These are phyloP conservation scores for Pseudoips prasinana DNA, from an alignment of 2,888 invertebrate genomes.

Conservation along the genomic window DNA sequence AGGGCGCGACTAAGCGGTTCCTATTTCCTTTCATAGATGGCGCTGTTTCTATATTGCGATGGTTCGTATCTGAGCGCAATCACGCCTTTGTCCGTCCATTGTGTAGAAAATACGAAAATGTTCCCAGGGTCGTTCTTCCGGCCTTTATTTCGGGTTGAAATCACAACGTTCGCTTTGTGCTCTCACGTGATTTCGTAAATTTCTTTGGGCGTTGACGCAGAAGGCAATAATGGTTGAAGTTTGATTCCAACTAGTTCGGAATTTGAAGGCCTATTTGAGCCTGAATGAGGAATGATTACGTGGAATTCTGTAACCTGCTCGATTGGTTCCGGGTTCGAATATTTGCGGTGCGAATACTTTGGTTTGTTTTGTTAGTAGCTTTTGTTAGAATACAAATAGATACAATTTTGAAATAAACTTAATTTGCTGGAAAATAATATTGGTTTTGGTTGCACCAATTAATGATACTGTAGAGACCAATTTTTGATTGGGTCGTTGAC, in stretches of 20 bases:
- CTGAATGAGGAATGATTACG: conserved; percentile 27
- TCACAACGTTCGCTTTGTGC: conserved; percentile 47
- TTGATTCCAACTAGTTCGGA: conserved; percentile 40
- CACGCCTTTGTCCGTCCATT: conserved; percentile 52
- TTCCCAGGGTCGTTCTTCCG: conserved; percentile 50
- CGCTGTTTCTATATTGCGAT: conserved; percentile 44
- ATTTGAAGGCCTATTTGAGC: conserved; percentile 33
- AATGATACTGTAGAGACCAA: too few species aligned
- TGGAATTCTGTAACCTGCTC: conserved; percentile 25
- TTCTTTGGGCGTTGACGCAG: conserved; percentile 61
- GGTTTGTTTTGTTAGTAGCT: conserved; percentile 18
- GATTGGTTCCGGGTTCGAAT: conserved; percentile 25
- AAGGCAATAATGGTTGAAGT: conserved; percentile 62
- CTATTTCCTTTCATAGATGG: conserved; percentile 74
- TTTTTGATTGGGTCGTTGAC: too few species aligned
- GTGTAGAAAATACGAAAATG: conserved; percentile 49
- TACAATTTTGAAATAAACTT: too few species aligned
- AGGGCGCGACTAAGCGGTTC: conserved; percentile 61
- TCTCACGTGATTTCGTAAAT: conserved; percentile 51
- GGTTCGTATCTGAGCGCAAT: conserved; percentile 56
- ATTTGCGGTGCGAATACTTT: conserved; percentile 23
- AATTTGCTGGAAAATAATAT: too few species aligned
- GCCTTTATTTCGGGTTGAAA: conserved; percentile 53
- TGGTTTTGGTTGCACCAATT: too few species aligned
- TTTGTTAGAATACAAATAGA: too few species aligned